Conservation (phyloP, 2,113 vertebrate genomes). For the Salminus brasiliensis region DNA sequence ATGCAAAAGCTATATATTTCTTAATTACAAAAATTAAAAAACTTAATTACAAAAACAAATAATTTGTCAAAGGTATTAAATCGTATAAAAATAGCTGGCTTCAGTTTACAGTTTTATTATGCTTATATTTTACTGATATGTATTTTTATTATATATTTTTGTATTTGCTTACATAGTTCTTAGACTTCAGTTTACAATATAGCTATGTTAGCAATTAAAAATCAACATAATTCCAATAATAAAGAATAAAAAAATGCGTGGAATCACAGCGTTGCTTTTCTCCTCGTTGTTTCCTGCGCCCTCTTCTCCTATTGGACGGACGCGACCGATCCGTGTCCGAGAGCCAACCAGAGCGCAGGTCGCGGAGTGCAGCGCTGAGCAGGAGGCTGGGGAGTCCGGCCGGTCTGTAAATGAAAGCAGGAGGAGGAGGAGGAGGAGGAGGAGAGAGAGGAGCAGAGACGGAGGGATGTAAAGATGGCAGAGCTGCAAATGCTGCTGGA, state of each 20-base stretch:
- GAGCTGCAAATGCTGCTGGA: conserved; percentile 99
- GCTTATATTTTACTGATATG: too few species aligned
- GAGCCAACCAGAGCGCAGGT: conserved; percentile 62
- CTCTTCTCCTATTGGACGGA: conserved; percentile 47
- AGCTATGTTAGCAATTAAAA: too few species aligned
- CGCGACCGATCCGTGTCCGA: background rate
- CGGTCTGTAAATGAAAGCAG: conserved; percentile 75
- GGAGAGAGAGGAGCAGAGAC: conserved; percentile 64
- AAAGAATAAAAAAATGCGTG: background rate
- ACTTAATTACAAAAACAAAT: too few species aligned
- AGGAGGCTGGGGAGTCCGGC: conserved; percentile 9
- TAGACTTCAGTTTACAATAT: too few species aligned
- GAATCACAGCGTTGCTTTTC: background rate
- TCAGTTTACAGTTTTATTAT: too few species aligned
- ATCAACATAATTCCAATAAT: background rate
- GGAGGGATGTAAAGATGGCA: conserved; percentile 97
- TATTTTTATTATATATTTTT: too few species aligned
- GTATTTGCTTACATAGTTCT: too few species aligned
- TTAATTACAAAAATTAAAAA: too few species aligned
- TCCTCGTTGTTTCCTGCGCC: background rate
- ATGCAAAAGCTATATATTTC: too few species aligned
- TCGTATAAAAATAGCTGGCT: too few species aligned
- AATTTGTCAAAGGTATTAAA: too few species aligned
- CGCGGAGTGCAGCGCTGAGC: conserved; percentile 38
- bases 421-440: conserved; percentile 69